Percentiles rank a stretch among this genome's conserved stretches.
Conservation (phyloP, 1,140 invertebrate genomes). For the Polypedilum vanderplanki region DNA sequence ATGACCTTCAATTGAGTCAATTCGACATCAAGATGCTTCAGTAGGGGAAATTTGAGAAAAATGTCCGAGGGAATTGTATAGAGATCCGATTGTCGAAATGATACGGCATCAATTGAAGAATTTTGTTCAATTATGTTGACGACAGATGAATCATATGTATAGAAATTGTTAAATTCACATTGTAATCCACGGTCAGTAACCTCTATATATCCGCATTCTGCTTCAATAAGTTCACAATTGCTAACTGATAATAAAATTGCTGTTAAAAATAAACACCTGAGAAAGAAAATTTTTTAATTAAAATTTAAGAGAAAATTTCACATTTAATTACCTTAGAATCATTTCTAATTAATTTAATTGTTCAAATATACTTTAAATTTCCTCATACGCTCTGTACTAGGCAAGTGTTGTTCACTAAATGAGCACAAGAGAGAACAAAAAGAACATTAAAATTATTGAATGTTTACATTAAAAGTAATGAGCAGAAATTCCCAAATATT, state of each 20-base stretch:
- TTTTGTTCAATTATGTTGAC: not conserved
- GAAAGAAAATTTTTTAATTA: not conserved
- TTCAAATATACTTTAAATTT: too few species aligned
- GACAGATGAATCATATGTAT: not conserved
- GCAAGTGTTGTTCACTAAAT: too few species aligned
- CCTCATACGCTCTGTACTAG: too few species aligned
- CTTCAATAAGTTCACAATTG: not conserved
- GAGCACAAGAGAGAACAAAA: too few species aligned
- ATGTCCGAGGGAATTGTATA: not conserved
- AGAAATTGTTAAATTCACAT: not conserved
- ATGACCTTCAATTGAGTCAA: not conserved
- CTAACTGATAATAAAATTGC: not conserved
- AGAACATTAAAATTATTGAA: not conserved
- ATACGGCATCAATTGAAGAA: not conserved
- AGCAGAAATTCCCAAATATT: not conserved
- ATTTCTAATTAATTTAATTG: not conserved
- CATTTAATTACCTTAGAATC: conserved; percentile 14
- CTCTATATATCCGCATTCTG: not conserved
- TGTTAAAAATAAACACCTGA: not conserved
- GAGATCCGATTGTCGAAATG: conserved; percentile 6
- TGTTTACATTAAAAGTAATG: not conserved
- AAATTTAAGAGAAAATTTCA: not conserved
- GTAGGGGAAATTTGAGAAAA: not conserved
- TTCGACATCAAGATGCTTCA: not conserved
- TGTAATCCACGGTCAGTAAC: not conserved